These are phyloP conservation scores for Phalloptychus januarius DNA, from an alignment of 2,797 vertebrate species.

Conservation along the genomic window DNA sequence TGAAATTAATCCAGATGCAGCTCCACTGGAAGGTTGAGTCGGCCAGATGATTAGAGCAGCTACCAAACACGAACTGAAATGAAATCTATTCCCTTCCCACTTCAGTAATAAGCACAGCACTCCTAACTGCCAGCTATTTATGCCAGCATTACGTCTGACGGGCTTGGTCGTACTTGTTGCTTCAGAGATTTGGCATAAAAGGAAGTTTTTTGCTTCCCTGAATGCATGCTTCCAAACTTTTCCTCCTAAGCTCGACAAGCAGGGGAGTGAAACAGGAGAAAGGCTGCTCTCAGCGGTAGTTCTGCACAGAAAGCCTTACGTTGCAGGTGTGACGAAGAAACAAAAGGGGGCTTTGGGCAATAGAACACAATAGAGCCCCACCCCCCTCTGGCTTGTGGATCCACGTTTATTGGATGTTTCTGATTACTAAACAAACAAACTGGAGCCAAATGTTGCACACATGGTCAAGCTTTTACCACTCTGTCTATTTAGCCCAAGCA, in stretches of 20 bases:
- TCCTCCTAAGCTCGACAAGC: slow-evolving; percentile 60
- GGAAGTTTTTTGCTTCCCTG: slow-evolving; percentile 52
- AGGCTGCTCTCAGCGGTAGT: slow-evolving; percentile 68
- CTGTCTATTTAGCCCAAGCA: slow-evolving; percentile 12
- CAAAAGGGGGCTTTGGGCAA: slow-evolving; percentile 73
- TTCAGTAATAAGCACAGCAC: slow-evolving; percentile 50
- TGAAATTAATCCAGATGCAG: slow-evolving; percentile 67
- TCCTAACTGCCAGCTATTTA: slow-evolving; percentile 51
- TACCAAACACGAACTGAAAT: slow-evolving; percentile 56
- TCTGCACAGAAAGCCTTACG: slow-evolving; percentile 68
- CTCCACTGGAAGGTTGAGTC: slow-evolving; percentile 52
- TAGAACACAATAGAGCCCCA: slow-evolving; percentile 79
- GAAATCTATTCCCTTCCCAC: slow-evolving; percentile 54
- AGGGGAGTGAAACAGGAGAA: slow-evolving; percentile 75
- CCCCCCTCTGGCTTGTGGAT: slow-evolving; percentile 69
- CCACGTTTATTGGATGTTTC: slow-evolving; percentile 79
- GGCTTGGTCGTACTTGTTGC: slow-evolving; percentile 72
- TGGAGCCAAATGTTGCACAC: slow-evolving; percentile 37
- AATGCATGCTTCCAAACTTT: slow-evolving; percentile 47
- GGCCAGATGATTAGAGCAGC: slow-evolving; percentile 59
- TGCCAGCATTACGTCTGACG: slow-evolving; percentile 47
- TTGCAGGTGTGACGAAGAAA: slow-evolving; percentile 79
- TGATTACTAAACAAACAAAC: slow-evolving; percentile 45
- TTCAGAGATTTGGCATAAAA: slow-evolving; percentile 59
- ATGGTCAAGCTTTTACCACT: slow-evolving; percentile 45